Base-by-base conservation (phyloP, 1,140 invertebrate species). In the Tetragnatha versicolor region DNA sequence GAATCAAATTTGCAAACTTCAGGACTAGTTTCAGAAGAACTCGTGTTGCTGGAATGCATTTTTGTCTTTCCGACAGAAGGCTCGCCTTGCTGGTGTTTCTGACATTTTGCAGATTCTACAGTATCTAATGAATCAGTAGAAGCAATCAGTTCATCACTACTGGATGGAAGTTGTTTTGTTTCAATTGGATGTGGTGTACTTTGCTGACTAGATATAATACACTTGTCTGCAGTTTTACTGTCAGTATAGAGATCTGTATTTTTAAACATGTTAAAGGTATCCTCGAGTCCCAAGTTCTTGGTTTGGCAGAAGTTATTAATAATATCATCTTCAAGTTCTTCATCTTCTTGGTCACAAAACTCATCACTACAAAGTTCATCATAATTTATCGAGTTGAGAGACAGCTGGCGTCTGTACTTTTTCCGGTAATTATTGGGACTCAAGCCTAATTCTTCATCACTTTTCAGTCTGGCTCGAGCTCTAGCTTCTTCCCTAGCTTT, bases 381-480 rank as follows among this genome's bases (percentile, higher is more conserved):
- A 66, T 81, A 81, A 14, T 77, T 61, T n/a, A 79, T 79, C n/a
- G 75, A 72, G 51, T 75, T 78, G 22, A 75, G 31, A 25, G 78
- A 79, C n/a, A 72, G 35, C 33, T 79, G 78, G 7, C 68, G 69
- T n/a, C 47, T 31, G 37, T 80, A 80, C 31, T 73, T 79, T 73
- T 81, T 81, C 6, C 80, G 42, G 39, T 75, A 81, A 75, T 79
- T 79, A 31, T 75, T 90, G 1, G 92, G 91, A 84, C 91, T 93
- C 0, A 93, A 85, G 12, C 91, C 91, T 3, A 92, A 83, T 82
- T 92, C 91, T 79, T 91, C 89, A 83, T 93, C 91, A 47, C 90
- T 92, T 82, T 91, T 91, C 2, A 92, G 84, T 65, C 90, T 88
- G 1, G 90, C 91, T 39, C 91, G 86, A 33, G 90, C 90, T 55